Evolutionary conservation across 2,113 vertebrate species (phyloP), one percentile per base, ranked within the genome.

Genomic region (Stegastes partitus): DNA sequence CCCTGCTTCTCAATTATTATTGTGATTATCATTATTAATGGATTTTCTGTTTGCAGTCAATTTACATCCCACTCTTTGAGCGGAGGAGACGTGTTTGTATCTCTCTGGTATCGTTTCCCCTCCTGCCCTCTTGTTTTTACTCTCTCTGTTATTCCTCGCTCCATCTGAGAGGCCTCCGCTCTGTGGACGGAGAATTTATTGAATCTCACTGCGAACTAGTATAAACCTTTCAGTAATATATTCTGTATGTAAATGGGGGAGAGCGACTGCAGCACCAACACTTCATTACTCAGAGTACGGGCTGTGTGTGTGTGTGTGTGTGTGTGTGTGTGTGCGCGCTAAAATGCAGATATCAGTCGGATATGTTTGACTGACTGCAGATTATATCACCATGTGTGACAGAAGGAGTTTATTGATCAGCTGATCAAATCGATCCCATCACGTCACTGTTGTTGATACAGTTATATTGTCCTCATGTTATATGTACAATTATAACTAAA

Each of bases 1-100:
- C 86, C 73, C 85, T 84, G 90, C 78, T 91, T 86, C 79, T 84
- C 85, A 92, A 91, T 92, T 84, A 90, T 92, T 87, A 85, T 91
- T 90, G 83, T 53, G 65, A 87, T 92, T 88, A 91, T 89, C 74
- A 93, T 93, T 92, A 92, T 92, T 93, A 86, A 93, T 91, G 89
- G 77, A 44, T 88, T 87, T 93, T 90, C 77, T 87, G 84, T 89
- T 89, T 93, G 82, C 83, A 89, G 74, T 90, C 78, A 88, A 91
- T 89, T 89, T 85, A 84, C 82, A 91, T 79, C 57, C 64, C 78
- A 49, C 67, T 86, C 71, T 77, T 67, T 68, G 71, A 86, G 72
- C 21, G 18, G 62, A 57, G 61, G 68, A 84, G 86, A 83, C 18
- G 0, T 56, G 58, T 67, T 37, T 39, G 70, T 42, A 14, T 88